Conservation (phyloP, 2,113 vertebrate genomes). For the Hippotragus niger region DNA sequence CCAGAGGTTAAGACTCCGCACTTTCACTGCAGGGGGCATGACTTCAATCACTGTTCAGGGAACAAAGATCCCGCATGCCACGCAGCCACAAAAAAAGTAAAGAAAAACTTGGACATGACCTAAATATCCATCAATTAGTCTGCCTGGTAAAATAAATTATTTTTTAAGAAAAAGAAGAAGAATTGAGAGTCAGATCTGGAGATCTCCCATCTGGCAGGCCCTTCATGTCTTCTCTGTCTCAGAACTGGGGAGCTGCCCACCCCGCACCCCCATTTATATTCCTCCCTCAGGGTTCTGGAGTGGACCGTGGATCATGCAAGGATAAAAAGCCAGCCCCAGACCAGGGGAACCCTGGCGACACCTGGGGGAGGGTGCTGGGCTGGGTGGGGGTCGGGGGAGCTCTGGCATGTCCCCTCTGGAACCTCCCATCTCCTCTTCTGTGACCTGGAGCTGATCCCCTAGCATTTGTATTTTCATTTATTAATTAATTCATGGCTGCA, state of each 20-base stretch:
- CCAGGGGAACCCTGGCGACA: not conserved
- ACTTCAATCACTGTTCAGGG: not conserved
- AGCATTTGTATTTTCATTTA: not conserved
- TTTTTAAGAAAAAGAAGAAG: not conserved
- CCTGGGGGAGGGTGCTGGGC: not conserved
- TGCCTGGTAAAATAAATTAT: not conserved
- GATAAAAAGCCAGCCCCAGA: not conserved
- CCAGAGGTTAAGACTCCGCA: not conserved
- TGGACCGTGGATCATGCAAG: too few relatives aligned
- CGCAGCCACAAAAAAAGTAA: not conserved
- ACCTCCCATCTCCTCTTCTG: not conserved
- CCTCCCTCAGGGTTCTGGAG: not conserved
- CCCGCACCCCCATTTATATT: not conserved
- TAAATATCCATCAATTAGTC: not conserved
- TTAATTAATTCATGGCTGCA: constrained; percentile 6
- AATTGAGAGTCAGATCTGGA: not conserved
- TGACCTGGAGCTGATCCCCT: not conserved
- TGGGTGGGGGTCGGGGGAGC: not conserved
- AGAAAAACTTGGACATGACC: not conserved
- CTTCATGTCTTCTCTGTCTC: not conserved
- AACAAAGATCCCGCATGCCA: not conserved
- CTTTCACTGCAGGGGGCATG: not conserved
- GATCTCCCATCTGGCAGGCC: not conserved
- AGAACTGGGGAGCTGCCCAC: not conserved
- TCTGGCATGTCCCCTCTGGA: not conserved